Evolutionary conservation across 2,797 vertebrate genomes (phyloP).

Genomic region (Hypotaenidia okinawae): DNA sequence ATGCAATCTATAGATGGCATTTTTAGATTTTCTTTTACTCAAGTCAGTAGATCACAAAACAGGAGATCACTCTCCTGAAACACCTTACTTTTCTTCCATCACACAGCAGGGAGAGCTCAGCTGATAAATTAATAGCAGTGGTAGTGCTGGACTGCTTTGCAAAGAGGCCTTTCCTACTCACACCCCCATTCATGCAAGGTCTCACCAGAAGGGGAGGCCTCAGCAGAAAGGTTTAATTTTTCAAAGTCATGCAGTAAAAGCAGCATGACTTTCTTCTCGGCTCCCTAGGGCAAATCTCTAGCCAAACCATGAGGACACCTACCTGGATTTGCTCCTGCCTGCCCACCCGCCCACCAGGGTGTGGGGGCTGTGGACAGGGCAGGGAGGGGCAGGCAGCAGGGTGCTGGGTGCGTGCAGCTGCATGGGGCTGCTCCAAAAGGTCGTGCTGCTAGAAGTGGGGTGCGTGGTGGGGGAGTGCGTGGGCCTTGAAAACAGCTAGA

Average conservation of each 20-base stretch:
- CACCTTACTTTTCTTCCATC: background rate
- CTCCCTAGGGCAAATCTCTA: background rate
- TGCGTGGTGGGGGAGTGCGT: background rate
- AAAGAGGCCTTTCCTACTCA: background rate
- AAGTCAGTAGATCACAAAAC: background rate
- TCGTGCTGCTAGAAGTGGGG: background rate
- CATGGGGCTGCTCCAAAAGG: background rate
- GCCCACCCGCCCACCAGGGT: background rate
- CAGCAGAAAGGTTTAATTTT: background rate
- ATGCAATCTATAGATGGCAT: background rate
- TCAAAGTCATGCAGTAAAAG: background rate
- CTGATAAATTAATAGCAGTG: background rate
- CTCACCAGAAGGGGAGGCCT: background rate
- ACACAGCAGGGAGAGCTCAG: background rate
- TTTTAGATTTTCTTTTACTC: background rate
- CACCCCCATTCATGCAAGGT: background rate
- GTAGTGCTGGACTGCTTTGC: background rate
- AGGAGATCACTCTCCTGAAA: background rate
- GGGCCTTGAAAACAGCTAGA: background rate
- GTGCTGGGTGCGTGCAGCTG: background rate
- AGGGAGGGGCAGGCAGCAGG: background rate
- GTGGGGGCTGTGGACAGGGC: background rate
- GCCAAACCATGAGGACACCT: background rate
- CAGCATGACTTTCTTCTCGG: background rate
- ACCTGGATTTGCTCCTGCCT: background rate